Conservation (phyloP, 2,888 invertebrate genomes). For the Drosophila nr. perissopoda region DNA sequence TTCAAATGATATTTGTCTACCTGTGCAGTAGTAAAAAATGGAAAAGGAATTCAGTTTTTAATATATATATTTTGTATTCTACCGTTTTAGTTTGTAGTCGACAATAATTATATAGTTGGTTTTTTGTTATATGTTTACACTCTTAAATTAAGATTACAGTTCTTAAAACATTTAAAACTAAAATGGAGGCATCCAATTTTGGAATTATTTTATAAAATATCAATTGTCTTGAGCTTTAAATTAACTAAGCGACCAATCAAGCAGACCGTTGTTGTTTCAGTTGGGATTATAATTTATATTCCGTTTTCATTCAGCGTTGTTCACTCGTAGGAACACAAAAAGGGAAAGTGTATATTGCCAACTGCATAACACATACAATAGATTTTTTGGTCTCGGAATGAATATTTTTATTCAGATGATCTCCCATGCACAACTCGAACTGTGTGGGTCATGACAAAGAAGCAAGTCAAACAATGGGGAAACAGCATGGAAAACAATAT, state of each 20-base stretch:
- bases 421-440: constrained; percentile 20
- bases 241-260: neutral
- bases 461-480: constrained; percentile 39
- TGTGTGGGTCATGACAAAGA: constrained; percentile 28
- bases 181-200: neutral
- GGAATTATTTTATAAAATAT: neutral
- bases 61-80: neutral
- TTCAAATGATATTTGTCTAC: neutral
- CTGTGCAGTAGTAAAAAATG: neutral
- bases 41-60: neutral
- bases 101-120: neutral
- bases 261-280: no score
- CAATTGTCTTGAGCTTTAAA: neutral
- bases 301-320: neutral
- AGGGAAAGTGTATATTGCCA: constrained; percentile 10
- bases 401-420: constrained; percentile 27
- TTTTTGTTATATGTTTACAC: neutral
- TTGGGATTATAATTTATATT: neutral
- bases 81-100: neutral
- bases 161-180: neutral
- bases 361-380: constrained; percentile 5
- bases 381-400: constrained; percentile 3
- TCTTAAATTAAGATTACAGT: neutral
- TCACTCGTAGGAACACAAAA: neutral
- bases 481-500: constrained; percentile 24